Evolutionary conservation across 2,797 vertebrate species (phyloP).

Genomic region (Lepidocolaptes lacrymiger): DNA sequence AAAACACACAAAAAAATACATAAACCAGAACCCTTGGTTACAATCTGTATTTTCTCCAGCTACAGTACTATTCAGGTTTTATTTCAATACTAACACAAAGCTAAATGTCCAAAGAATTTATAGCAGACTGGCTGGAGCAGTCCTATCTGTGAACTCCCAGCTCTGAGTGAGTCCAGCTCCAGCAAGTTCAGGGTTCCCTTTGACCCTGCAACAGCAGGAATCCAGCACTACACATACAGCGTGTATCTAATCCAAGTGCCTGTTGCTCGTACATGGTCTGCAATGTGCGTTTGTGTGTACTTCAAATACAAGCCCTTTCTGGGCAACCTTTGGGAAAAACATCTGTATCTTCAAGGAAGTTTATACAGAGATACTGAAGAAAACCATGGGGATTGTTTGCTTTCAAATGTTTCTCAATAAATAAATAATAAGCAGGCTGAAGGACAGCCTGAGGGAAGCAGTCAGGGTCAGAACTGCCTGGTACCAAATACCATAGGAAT

Average conservation of each 20-base stretch:
- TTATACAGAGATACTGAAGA: neutral
- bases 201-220: neutral
- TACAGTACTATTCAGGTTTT: slow-evolving; percentile 43
- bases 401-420: slow-evolving; percentile 3
- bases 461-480: neutral
- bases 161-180: neutral
- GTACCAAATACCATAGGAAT: neutral
- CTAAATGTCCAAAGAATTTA: slow-evolving; percentile 8
- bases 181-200: neutral
- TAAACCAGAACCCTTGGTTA: slow-evolving; percentile 39
- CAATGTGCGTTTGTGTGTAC: neutral
- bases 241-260: neutral
- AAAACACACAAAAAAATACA: slow-evolving; percentile 49
- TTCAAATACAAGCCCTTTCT: neutral
- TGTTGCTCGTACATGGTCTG: neutral
- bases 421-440: neutral
- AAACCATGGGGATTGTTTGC: slow-evolving; percentile 9
- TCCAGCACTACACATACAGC: neutral
- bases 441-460: neutral
- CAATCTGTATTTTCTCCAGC: slow-evolving; percentile 60
- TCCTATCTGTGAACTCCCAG: neutral
- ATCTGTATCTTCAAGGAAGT: slow-evolving; percentile 1
- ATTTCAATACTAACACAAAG: slow-evolving; percentile 23
- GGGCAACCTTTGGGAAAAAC: neutral
- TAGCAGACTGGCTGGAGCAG: neutral